Conservation (phyloP, 2,113 vertebrate genomes). For the Lethenteron camtschaticum region DNA sequence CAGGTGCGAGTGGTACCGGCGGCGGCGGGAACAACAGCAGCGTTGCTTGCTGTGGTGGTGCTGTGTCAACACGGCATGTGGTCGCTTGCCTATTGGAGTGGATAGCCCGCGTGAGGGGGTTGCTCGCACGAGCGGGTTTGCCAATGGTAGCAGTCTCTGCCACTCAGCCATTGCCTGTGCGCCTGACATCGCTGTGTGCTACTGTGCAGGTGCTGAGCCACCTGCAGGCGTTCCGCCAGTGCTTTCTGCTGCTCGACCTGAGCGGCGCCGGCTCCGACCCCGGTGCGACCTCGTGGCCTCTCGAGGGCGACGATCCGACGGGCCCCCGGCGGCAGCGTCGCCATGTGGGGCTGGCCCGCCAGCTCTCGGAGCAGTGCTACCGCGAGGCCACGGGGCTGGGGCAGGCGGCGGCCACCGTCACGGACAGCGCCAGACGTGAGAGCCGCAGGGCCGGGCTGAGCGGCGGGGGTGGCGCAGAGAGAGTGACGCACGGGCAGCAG, state of each 20-base stretch:
- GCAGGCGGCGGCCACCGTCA: constrained; percentile 19
- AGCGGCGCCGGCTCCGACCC: constrained; percentile 79
- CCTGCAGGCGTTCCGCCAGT: constrained; percentile 94
- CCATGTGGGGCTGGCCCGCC: constrained; percentile 38
- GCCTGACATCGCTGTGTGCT: too few relatives aligned
- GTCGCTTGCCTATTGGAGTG: too few relatives aligned
- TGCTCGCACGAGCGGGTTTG: too few relatives aligned
- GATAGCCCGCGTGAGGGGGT: too few relatives aligned
- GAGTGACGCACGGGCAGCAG: constrained; percentile 15
- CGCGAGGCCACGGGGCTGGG: constrained; percentile 18
- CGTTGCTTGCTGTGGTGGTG: too few relatives aligned
- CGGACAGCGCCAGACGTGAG: constrained; percentile 25
- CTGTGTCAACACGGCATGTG: too few relatives aligned
- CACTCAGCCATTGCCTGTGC: too few relatives aligned
- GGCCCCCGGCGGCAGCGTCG: not conserved
- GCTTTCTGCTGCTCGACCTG: constrained; percentile 81
- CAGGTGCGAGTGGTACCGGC: constrained; percentile 18
- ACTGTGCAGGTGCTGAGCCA: constrained; percentile 52
- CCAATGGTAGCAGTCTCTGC: too few relatives aligned
- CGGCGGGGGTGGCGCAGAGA: constrained; percentile 21
- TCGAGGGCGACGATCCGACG: not conserved
- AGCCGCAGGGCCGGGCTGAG: constrained; percentile 25
- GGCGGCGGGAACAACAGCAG: too few relatives aligned
- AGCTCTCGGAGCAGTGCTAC: constrained; percentile 26
- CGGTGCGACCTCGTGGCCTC: not conserved